Evolutionary conservation across 2,797 vertebrate species (phyloP).

Genomic region (Periophthalmus magnuspinnatus): DNA sequence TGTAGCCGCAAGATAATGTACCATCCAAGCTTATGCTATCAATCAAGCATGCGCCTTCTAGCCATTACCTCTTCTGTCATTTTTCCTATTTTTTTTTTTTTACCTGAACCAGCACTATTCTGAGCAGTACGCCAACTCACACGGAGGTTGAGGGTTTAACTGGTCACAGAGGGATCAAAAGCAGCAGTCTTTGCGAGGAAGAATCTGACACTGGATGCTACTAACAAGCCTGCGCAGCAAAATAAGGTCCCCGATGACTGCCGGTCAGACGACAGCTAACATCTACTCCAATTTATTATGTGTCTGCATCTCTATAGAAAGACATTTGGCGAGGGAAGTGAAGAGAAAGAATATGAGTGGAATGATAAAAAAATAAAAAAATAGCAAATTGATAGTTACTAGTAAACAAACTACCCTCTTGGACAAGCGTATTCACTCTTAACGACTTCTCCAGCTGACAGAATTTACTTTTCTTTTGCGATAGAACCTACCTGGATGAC

Average conservation of each 20-base stretch:
- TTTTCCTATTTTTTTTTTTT: constrained; percentile 18
- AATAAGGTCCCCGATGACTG: constrained; percentile 36
- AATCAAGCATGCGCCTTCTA: constrained; percentile 11
- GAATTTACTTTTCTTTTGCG: too few species aligned
- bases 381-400: neutral
- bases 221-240: constrained; percentile 50
- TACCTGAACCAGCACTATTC: constrained; percentile 33
- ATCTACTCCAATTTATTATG: constrained; percentile 43
- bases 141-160: constrained; percentile 38
- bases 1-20: constrained; percentile 23
- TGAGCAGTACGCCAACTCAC: constrained; percentile 19
- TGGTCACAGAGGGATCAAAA: constrained; percentile 54
- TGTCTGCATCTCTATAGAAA: constrained; percentile 23
- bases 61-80: constrained; percentile 7
- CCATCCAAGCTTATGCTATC: constrained; percentile 10
- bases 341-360: neutral
- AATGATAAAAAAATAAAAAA: neutral
- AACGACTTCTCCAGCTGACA: too few species aligned
- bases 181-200: constrained; percentile 12
- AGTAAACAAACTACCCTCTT: neutral
- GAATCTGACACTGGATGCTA: constrained; percentile 30
- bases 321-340: neutral
- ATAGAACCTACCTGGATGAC: too few species aligned
- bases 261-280: constrained; percentile 29
- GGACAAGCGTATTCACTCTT: too few species aligned